Percentiles rank a stretch among this genome's conserved stretches.
Evolutionary conservation across 2,888 invertebrate species (phyloP).

Genomic region (Chrysomela aeneicollis): DNA sequence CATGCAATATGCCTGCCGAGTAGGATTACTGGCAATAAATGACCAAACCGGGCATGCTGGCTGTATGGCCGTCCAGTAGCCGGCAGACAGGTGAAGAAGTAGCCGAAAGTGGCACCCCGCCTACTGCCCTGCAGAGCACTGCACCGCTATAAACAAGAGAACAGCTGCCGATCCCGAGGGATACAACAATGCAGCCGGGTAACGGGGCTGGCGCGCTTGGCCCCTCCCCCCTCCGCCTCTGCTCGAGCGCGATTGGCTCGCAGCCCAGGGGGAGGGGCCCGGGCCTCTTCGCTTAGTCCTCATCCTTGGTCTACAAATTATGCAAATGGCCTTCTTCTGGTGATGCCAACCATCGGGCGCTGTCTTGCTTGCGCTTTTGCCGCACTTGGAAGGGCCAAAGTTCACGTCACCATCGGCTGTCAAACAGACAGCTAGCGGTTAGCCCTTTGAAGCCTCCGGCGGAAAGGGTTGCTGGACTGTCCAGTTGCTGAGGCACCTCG

Average conservation of each 20-base stretch:
- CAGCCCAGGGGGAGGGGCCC: slow-evolving; percentile 33
- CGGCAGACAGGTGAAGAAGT: slow-evolving; percentile 55
- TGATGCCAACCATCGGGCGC: slow-evolving; percentile 49
- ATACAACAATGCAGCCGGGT: slow-evolving; percentile 38
- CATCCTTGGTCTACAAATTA: slow-evolving; percentile 54
- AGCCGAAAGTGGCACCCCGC: slow-evolving; percentile 54
- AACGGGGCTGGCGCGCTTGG: slow-evolving; percentile 24
- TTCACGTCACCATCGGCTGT: slow-evolving; percentile 47
- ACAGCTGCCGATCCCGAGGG: slow-evolving; percentile 49
- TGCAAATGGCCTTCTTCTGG: slow-evolving; percentile 55
- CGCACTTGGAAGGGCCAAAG: slow-evolving; percentile 56
- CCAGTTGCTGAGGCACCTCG: neutral
- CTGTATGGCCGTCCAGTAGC: slow-evolving; percentile 48
- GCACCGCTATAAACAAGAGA: slow-evolving; percentile 39
- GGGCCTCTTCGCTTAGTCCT: slow-evolving; percentile 50
- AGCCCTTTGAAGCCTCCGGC: slow-evolving; percentile 45
- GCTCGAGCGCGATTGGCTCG: slow-evolving; percentile 42
- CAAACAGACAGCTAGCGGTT: slow-evolving; percentile 46
- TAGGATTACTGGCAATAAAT: slow-evolving; percentile 22
- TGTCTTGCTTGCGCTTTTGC: slow-evolving; percentile 58
- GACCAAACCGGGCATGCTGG: slow-evolving; percentile 38
- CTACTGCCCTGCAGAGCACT: slow-evolving; percentile 39
- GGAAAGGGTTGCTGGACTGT: slow-evolving; percentile 25
- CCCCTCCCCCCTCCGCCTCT: slow-evolving; percentile 37
- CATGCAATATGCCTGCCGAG: too few relatives aligned